Evolutionary conservation across 2,113 vertebrate genomes (phyloP).

Genomic region (Calyptommatus sinebrachiatus): DNA sequence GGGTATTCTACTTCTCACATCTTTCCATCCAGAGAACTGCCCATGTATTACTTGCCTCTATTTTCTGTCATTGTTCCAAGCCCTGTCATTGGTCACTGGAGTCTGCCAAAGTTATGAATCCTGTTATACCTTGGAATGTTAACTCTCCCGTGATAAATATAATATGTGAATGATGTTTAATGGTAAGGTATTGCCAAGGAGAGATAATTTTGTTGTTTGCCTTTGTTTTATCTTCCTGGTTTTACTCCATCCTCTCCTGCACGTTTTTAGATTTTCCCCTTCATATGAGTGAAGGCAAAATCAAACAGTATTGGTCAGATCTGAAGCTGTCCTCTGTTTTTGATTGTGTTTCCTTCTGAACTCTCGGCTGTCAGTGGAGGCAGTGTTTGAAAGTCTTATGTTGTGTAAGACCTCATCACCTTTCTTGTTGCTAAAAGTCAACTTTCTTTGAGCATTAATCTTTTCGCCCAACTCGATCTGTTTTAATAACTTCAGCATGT

Average conservation of each 20-base stretch:
- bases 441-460: conserved; percentile 9
- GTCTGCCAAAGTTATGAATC: too few relatives aligned
- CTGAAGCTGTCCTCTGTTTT: conserved; percentile 5
- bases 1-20: too few relatives aligned
- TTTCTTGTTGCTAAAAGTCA: background rate
- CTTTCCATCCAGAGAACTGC: too few relatives aligned
- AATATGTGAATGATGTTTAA: too few relatives aligned
- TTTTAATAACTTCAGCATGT: conserved; percentile 18
- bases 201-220: too few relatives aligned
- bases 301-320: background rate
- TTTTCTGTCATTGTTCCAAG: too few relatives aligned
- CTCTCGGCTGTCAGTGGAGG: background rate
- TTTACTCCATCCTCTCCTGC: background rate
- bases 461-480: background rate
- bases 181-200: too few relatives aligned
- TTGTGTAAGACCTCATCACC: conserved; percentile 5
- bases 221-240: too few relatives aligned
- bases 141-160: too few relatives aligned
- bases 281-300: background rate
- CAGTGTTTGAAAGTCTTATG: background rate
- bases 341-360: conserved; percentile 1
- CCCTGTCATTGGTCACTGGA: too few relatives aligned
- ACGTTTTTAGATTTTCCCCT: background rate
- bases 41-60: too few relatives aligned
- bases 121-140: too few relatives aligned